Percentiles rank a stretch among this genome's conserved stretches.
Evolutionary conservation across 2,113 vertebrate genomes (phyloP).

Genomic region (Neofelis nebulosa): DNA sequence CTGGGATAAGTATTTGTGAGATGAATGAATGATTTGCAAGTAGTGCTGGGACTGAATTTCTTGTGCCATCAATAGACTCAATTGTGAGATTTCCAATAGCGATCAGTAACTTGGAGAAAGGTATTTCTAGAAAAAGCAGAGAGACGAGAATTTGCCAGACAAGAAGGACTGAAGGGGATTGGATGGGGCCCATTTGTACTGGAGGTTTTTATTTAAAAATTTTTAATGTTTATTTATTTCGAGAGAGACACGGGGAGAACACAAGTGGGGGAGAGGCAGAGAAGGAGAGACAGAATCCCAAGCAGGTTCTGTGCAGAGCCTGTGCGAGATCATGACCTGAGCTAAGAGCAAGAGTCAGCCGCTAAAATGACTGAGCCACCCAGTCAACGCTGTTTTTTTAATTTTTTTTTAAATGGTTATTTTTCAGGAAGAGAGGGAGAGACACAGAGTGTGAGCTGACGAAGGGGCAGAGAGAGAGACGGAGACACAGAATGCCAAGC

Average conservation of each 20-base stretch:
- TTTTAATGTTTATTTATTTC: not conserved
- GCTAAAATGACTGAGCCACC: too few relatives aligned
- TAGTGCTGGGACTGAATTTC: not conserved
- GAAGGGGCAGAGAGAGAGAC: too few relatives aligned
- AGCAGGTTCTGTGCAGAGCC: too few relatives aligned
- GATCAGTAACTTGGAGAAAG: not conserved
- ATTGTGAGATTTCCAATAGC: not conserved
- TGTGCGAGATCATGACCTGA: not conserved
- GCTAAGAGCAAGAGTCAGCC: too few relatives aligned
- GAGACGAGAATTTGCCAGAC: not conserved
- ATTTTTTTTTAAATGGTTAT: too few relatives aligned
- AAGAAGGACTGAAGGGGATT: not conserved
- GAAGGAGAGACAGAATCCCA: too few relatives aligned
- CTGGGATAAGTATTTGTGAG: not conserved
- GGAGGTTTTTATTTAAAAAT: not conserved
- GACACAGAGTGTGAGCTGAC: too few relatives aligned
- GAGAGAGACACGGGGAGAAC: too few relatives aligned
- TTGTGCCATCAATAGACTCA: not conserved
- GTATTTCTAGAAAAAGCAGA: not conserved
- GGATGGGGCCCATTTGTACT: not conserved
- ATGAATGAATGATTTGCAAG: not conserved
- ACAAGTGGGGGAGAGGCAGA: too few relatives aligned
- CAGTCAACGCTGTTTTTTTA: too few relatives aligned
- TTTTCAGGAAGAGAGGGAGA: too few relatives aligned
- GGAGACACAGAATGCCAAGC: too few relatives aligned